Evolutionary conservation across 2,797 vertebrate species (phyloP).

Genomic region (Enteromius argenteus): DNA sequence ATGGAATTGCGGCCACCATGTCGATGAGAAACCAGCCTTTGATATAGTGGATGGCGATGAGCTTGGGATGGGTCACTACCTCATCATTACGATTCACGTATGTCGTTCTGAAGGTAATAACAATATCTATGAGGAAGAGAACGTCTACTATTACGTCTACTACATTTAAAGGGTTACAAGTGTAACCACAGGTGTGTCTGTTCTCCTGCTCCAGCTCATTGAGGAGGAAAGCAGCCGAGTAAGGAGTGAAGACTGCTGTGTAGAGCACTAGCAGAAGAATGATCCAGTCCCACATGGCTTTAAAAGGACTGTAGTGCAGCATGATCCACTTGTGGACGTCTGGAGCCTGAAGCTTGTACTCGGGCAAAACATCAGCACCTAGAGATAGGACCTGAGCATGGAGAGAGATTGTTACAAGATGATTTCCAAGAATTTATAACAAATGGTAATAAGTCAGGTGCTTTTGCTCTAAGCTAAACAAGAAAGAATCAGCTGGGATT

Average conservation of each 20-base stretch:
- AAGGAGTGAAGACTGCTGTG: slow-evolving; percentile 94
- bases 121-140: slow-evolving; percentile 94
- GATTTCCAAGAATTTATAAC: neutral
- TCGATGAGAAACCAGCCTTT: slow-evolving; percentile 98
- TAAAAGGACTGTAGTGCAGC: slow-evolving; percentile 97
- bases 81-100: slow-evolving; percentile 93
- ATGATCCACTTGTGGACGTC: slow-evolving; percentile 92
- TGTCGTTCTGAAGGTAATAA: slow-evolving; percentile 96
- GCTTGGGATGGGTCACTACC: slow-evolving; percentile 90
- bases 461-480: neutral
- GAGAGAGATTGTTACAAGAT: neutral
- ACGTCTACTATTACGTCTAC: slow-evolving; percentile 94
- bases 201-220: slow-evolving; percentile 86
- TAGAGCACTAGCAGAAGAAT: slow-evolving; percentile 96
- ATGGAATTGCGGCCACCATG: slow-evolving; percentile 94
- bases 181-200: slow-evolving; percentile 83
- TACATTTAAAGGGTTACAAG: slow-evolving; percentile 90
- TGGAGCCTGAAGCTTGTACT: slow-evolving; percentile 91
- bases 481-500: neutral
- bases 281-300: slow-evolving; percentile 98
- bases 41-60: slow-evolving; percentile 93
- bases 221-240: slow-evolving; percentile 92
- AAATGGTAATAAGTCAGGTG: neutral
- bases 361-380: slow-evolving; percentile 91
- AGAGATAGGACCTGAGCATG: slow-evolving; percentile 89